Evolutionary conservation across 2,113 vertebrate genomes (phyloP).

Genomic region (Lanius collurio): DNA sequence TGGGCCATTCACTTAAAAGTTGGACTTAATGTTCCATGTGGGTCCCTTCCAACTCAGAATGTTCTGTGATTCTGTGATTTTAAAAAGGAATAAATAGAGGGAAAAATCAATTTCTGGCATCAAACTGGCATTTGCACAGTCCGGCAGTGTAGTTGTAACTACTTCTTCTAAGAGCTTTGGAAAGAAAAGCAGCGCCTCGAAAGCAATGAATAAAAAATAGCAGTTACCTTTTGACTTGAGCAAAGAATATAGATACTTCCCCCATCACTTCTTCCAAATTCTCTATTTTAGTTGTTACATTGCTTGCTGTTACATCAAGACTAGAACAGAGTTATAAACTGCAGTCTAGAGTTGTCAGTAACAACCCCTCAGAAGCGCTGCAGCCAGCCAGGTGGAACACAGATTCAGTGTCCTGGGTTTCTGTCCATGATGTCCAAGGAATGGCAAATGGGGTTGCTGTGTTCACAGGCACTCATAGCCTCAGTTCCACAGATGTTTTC

Average conservation of each 20-base stretch:
- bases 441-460: background rate
- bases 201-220: background rate
- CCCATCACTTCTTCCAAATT: background rate
- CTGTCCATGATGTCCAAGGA: background rate
- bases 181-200: background rate
- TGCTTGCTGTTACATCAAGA: background rate
- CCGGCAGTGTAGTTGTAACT: background rate
- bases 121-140: background rate
- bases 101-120: background rate
- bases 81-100: background rate
- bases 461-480: background rate
- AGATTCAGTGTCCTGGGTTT: background rate
- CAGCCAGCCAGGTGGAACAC: background rate
- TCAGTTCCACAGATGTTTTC: background rate
- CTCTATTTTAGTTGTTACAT: background rate
- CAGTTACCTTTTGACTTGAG: background rate
- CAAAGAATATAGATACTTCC: accelerated
- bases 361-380: background rate
- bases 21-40: background rate
- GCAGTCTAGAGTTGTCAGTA: background rate
- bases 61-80: background rate
- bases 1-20: background rate
- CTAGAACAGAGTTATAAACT: background rate
- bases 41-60: background rate
- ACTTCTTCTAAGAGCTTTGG: background rate